Percentiles rank a stretch among this genome's conserved stretches.
phyloP scores from a whole-genome alignment of 1,140 invertebrate species.

The Hylyphantes graminicola region DNA sequence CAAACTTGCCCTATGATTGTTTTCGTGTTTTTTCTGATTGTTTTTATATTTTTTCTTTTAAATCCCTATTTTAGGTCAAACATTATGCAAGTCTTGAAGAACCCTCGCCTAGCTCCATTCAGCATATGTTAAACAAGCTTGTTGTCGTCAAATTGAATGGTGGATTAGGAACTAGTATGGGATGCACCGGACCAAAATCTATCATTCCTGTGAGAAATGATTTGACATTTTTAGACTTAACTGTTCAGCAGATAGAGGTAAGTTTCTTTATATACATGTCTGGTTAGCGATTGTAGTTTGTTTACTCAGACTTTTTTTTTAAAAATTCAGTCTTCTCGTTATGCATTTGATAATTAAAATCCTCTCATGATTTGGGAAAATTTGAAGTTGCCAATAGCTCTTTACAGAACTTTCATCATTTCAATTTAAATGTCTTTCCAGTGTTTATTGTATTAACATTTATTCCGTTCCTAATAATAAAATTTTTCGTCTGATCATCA shows the following conservation, averaged over 20 bases:
- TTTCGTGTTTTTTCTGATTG: too few species aligned
- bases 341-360: neutral
- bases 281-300: too few species aligned
- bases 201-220: constrained; percentile 98
- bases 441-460: too few species aligned
- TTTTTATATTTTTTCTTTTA: too few species aligned
- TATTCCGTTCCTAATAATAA: too few species aligned
- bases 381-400: neutral
- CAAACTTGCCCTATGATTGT: too few species aligned
- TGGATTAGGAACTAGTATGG: constrained; percentile 98
- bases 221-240: constrained; percentile 97
- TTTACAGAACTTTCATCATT: too few species aligned
- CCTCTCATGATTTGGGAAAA: neutral
- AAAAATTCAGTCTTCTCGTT: neutral
- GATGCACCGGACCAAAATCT: constrained; percentile 98
- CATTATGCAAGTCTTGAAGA: constrained; percentile 79
- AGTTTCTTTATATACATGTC: constrained; percentile 14
- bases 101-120: constrained; percentile 79
- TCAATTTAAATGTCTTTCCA: too few species aligned
- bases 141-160: constrained; percentile 99
- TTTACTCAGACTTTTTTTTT: too few species aligned
- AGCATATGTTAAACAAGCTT: constrained; percentile 87
- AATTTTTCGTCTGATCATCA: too few species aligned
- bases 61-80: constrained; percentile 71
- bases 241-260: constrained; percentile 99